Evolutionary conservation across 2,113 vertebrate species (phyloP), one percentile per base, ranked within the genome.

Genomic region (Maylandia zebra): DNA sequence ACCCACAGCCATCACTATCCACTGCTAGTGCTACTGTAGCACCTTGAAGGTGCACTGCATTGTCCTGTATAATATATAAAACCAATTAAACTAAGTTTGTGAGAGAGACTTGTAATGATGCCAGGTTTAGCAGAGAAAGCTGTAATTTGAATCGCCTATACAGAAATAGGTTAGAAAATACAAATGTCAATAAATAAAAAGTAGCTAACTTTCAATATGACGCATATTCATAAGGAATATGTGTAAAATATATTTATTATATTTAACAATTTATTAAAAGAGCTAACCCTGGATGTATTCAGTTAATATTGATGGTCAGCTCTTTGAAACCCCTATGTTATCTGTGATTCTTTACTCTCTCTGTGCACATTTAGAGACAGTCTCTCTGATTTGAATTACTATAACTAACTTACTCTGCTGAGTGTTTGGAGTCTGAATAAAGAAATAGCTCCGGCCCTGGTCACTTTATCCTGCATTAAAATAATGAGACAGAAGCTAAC

Each of bases 401-500:
- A 52, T 52, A 27, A 61, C 32, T 13, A 76, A 88, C 34, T 53
- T n/a, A 36, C n/a, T 32, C 22, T 43, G 69, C 56, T 82, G 52
- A 55, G 13, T 34, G 74, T 84, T 50, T 81, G 19, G 69, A 41
- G 19, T 80, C 14, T 45, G 45, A 87, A 85, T 36, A 78, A 86
- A 82, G 53, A 53, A 8, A 19, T 45, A 41, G 83, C 64, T 89
- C 17, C 6, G n/a, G 43, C 45, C 32, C 8, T 86, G 86, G 79
- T 92, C 86, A 66, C 66, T 90, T 85, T 84, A 82, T 92, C 43
- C 66, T 61, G 41, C 34, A 27, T 24, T 93, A 50, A 93, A 92
- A 86, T 89, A 95, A 93, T 88, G 83, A 92, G 92, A 90, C 93
- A 92, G 90, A 92, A 93, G 90, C 85, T 86, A 92, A 91, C 76